These are phyloP conservation scores for Rhodeus uyekii DNA, from an alignment of 2,797 vertebrate species.

Conservation along the genomic window DNA sequence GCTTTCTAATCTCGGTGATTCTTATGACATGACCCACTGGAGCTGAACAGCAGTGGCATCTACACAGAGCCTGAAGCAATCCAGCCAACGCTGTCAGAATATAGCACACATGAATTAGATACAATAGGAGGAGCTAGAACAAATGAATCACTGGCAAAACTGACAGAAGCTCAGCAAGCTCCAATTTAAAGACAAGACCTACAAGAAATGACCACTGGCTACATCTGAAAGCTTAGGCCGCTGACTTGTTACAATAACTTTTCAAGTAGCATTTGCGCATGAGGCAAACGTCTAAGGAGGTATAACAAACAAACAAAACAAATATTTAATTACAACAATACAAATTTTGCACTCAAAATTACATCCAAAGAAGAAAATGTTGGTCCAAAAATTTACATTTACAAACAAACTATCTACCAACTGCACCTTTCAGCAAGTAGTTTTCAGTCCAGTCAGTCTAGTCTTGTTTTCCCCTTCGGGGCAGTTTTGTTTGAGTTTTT, in stretches of 20 bases:
- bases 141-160: background rate
- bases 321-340: background rate
- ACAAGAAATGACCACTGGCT: background rate
- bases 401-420: background rate
- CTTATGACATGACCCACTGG: constrained; percentile 53
- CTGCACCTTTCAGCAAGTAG: too few relatives aligned
- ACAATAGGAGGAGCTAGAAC: constrained; percentile 1
- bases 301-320: background rate
- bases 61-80: constrained; percentile 29
- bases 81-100: constrained; percentile 27
- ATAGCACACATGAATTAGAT: constrained; percentile 25
- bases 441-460: too few relatives aligned
- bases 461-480: too few relatives aligned
- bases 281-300: background rate
- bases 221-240: background rate
- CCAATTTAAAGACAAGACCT: constrained; percentile 13
- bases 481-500: too few relatives aligned
- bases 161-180: background rate
- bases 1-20: constrained; percentile 49
- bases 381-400: background rate
- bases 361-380: background rate
- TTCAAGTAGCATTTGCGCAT: background rate
- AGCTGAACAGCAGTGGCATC: constrained; percentile 45
- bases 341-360: background rate
- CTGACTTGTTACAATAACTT: background rate